Conservation (phyloP, 2,797 vertebrate genomes). For the Microctenopoma steveboyesi region DNA sequence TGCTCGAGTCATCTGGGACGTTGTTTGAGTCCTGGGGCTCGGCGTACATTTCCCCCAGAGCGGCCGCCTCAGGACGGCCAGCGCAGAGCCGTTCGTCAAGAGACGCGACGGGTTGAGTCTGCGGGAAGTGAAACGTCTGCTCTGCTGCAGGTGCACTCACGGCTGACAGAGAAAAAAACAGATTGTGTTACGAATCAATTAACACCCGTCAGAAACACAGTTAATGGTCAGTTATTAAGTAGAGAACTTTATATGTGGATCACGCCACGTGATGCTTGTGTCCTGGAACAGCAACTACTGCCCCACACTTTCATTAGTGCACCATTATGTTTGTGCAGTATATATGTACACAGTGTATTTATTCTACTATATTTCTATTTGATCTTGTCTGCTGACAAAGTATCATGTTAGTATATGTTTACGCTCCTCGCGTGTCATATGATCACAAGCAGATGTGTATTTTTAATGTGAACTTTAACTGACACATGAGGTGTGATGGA, state of each 20-base stretch:
- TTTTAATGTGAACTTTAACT: too few species aligned
- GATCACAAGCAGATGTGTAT: too few species aligned
- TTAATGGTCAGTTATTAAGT: neutral
- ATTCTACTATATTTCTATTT: too few species aligned
- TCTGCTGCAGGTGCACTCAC: slow-evolving; percentile 57
- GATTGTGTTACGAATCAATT: slow-evolving; percentile 27
- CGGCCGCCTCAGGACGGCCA: neutral
- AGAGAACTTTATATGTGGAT: neutral
- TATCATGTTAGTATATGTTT: too few species aligned
- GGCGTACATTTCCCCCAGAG: slow-evolving; percentile 54
- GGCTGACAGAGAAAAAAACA: slow-evolving; percentile 39
- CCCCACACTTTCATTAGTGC: neutral
- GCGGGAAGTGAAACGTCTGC: slow-evolving; percentile 44
- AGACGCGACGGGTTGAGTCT: slow-evolving; percentile 32
- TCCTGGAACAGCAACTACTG: neutral
- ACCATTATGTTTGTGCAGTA: too few species aligned
- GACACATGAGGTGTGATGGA: too few species aligned
- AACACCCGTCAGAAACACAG: neutral
- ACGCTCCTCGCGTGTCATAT: too few species aligned
- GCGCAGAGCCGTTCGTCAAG: slow-evolving; percentile 43
- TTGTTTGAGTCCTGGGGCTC: slow-evolving; percentile 47
- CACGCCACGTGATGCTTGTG: neutral
- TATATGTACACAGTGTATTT: too few species aligned
- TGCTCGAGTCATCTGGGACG: neutral
- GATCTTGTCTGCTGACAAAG: too few species aligned